These are phyloP conservation scores for Struthidea cinerea DNA, from an alignment of 2,113 vertebrate genomes.

Conservation along the genomic window DNA sequence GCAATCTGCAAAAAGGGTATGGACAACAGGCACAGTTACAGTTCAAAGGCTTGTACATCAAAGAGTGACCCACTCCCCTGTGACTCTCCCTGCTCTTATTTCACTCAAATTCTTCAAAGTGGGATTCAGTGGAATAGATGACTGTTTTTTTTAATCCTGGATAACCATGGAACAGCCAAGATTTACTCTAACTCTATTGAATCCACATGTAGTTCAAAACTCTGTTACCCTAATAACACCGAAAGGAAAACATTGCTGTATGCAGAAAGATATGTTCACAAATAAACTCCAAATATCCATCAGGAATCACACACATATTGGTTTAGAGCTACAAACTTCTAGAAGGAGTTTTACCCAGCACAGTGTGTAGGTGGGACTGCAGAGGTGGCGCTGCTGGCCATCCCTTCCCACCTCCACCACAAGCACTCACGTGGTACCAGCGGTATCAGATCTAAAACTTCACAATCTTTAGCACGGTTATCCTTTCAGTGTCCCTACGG, in stretches of 20 bases:
- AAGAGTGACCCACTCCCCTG: background rate
- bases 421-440: background rate
- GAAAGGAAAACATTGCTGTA: background rate
- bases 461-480: background rate
- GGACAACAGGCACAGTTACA: background rate
- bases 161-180: background rate
- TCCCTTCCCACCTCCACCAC: background rate
- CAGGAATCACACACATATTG: background rate
- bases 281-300: background rate
- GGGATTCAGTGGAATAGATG: background rate
- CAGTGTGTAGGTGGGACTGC: background rate
- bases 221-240: background rate
- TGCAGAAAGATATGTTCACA: background rate
- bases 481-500: background rate
- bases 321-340: background rate
- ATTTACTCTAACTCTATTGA: background rate
- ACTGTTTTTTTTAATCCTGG: background rate
- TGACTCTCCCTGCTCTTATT: background rate
- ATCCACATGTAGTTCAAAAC: slow-evolving; percentile 4
- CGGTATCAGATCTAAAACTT: background rate
- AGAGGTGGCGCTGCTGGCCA: background rate
- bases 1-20: background rate
- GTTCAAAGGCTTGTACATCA: slow-evolving; percentile 33
- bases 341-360: background rate
- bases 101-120: slow-evolving; percentile 34